Percentiles rank a stretch among this genome's conserved stretches.
Conservation (phyloP, 2,797 vertebrate species). For the Phyllotis vaccarum region DNA sequence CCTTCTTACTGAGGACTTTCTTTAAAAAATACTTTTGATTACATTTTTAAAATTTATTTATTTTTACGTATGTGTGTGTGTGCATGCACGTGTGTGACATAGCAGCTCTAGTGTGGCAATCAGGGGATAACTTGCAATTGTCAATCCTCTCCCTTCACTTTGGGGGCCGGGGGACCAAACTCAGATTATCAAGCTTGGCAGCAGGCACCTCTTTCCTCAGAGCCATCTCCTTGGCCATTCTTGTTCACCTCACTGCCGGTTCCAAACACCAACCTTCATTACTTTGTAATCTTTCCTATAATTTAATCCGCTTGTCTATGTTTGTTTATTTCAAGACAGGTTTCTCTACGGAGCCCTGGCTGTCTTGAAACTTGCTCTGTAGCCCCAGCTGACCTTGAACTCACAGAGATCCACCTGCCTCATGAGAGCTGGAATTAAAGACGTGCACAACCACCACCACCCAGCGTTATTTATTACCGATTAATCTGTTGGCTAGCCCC, state of each 20-base stretch:
- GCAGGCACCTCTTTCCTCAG: no score
- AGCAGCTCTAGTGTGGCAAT: background rate
- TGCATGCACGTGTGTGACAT: rapidly evolving
- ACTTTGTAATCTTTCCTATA: background rate
- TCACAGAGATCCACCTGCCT: background rate
- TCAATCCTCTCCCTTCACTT: background rate
- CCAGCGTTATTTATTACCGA: background rate
- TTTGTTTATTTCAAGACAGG: background rate
- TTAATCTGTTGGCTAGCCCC: background rate
- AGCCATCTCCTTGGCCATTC: background rate
- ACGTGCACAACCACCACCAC: background rate
- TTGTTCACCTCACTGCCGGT: background rate
- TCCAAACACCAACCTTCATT: background rate
- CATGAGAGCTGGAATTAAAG: background rate
- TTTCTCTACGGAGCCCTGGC: background rate
- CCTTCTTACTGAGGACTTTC: background rate
- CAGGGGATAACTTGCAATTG: background rate
- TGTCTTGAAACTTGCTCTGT: background rate
- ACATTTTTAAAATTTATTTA: background rate
- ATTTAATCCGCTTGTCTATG: background rate
- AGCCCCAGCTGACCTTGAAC: background rate
- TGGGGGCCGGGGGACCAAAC: background rate
- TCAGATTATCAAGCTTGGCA: background rate
- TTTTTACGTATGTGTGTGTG: background rate
- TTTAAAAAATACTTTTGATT: background rate